These are phyloP conservation scores for Meteorus sp. DNA, from an alignment of 1,140 invertebrate genomes.

Conservation along the genomic window DNA sequence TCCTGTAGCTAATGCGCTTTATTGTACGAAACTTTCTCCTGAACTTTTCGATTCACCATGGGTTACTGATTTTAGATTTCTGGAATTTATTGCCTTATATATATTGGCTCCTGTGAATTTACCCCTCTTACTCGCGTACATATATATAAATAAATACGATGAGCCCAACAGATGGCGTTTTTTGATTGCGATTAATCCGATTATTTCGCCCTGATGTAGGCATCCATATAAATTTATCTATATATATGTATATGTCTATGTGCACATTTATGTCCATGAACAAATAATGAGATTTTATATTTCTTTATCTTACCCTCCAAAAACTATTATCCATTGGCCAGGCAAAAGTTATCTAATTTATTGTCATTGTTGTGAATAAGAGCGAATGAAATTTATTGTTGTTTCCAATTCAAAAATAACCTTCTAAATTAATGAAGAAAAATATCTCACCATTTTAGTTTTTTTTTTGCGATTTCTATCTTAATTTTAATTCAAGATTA, in stretches of 20 bases:
- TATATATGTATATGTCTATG: not conserved
- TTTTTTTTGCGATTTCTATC: too few species aligned
- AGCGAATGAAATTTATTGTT: too few species aligned
- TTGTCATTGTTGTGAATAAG: too few species aligned
- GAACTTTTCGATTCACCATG: conserved; percentile 36
- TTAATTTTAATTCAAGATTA: too few species aligned
- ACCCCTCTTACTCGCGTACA: too few species aligned
- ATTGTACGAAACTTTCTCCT: conserved; percentile 37
- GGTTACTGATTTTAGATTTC: conserved; percentile 52
- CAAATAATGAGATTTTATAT: not conserved
- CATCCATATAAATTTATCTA: not conserved
- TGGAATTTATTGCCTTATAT: conserved; percentile 48
- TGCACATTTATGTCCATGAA: not conserved
- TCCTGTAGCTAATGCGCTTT: conserved; percentile 41
- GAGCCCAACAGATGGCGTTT: conserved; percentile 39
- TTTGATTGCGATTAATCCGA: conserved; percentile 51
- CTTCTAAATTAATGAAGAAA: too few species aligned
- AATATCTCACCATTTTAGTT: too few species aligned
- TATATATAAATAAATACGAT: not conserved
- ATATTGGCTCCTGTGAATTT: too few species aligned
- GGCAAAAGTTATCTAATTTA: not conserved
- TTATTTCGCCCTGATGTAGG: conserved; percentile 30
- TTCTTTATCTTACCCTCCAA: conserved; percentile 6
- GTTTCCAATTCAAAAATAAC: too few species aligned
- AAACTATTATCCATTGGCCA: not conserved